Evolutionary conservation across 1,140 invertebrate genomes (phyloP).

Genomic region (Caenorhabditis briggsae): DNA sequence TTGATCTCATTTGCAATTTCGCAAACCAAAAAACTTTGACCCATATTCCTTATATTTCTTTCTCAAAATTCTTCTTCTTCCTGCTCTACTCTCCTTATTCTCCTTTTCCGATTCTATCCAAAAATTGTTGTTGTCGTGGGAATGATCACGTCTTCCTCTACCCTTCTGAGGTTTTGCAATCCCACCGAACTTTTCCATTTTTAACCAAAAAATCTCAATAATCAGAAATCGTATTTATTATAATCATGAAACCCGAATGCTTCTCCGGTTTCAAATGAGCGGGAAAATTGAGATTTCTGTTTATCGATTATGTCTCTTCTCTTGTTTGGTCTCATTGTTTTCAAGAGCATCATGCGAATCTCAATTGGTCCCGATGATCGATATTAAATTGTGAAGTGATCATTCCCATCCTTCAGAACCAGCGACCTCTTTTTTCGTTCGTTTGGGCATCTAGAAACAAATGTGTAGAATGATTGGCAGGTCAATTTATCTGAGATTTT

Average conservation of each 20-base stretch:
- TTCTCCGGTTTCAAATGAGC: slow-evolving; percentile 10
- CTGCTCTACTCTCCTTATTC: slow-evolving; percentile 1
- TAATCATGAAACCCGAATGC: not conserved
- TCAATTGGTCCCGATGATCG: slow-evolving; percentile 1
- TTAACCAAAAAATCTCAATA: not conserved
- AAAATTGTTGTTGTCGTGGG: slow-evolving; percentile 13
- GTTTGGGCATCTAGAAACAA: not conserved
- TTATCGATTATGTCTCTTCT: not conserved
- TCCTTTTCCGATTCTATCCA: not conserved
- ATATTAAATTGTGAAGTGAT: slow-evolving; percentile 21
- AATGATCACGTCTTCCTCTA: not conserved
- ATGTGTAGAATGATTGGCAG: slow-evolving; percentile 1
- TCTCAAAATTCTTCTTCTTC: not conserved
- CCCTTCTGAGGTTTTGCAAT: not conserved
- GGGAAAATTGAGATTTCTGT: slow-evolving; percentile 1
- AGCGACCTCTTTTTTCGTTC: not conserved
- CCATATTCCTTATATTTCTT: not conserved
- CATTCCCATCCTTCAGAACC: not conserved
- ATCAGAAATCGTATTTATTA: slow-evolving; percentile 14
- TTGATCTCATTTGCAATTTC: not conserved
- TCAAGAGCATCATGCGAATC: slow-evolving; percentile 38
- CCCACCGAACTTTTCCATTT: not conserved
- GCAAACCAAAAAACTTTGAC: not conserved
- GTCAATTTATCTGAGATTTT: not conserved
- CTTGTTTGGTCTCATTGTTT: not conserved